Base-by-base conservation (phyloP, 2,113 vertebrate genomes). In the Crocuta crocuta region DNA sequence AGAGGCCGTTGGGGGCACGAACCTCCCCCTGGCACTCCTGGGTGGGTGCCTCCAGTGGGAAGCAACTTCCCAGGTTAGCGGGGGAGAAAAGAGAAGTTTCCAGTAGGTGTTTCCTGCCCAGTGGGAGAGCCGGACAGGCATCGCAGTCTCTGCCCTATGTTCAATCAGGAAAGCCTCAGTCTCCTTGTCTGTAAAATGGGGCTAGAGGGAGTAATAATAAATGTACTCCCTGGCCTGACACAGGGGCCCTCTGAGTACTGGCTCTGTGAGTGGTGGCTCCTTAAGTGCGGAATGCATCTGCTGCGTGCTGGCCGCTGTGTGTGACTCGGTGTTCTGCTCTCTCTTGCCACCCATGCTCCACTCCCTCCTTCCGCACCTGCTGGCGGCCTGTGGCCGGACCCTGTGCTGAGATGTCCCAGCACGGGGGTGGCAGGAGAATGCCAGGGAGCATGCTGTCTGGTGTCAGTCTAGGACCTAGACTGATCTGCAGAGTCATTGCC, bases 281-380 rank as follows among this genome's bases (percentile, higher is more conserved):
- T 28, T 17, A 2, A 5, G 13, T 3, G 8, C 74, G 4, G 10
- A 45, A 3, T 8, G 0, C 21, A 17, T 53, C 48, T 74, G 43
- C 65, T n/a, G 1, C 4, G 13, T 6, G 23, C 58, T 1, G 7
- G 43, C 24, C 0, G 68, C 50, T 11, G 0, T 1, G 3, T 19
- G 19, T 33, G 87, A 21, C n/a, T 24, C 74, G 11, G 35, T 50
- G 17, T 16, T 83, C 53, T 68, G 31, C 3, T 39, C 66, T 31
- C 33, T 70, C 33, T n/a, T 0, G 66, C 55, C 86, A 66, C 45
- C n/a, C 19, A 39, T 10, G 0, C 33, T 12, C 82, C 55, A 39
- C 7, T 1, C 6, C 35, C 33, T 17, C 68, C 12, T 43, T n/a
- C 23, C 21, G 68, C 21, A 33, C 17, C 68, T 16, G 15, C 0